Evolutionary conservation across 1,140 invertebrate species (phyloP), one percentile per base, ranked within the genome.

Genomic region (Drosophila orosa): DNA sequence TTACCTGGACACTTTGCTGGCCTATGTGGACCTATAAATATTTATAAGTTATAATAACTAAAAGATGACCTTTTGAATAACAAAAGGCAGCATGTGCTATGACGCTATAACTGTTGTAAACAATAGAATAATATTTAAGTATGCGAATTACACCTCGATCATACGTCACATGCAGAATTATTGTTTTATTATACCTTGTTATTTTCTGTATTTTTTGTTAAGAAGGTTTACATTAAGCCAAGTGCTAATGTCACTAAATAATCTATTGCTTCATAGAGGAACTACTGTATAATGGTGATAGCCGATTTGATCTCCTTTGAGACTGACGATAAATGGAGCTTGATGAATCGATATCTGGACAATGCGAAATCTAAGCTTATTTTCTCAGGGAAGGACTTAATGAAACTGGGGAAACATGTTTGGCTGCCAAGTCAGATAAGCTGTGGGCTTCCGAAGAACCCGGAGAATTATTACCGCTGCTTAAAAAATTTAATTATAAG

Each of bases 1-100:
- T 68, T 77, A 93, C 37, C 87, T 94, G 7, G 94, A 95, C 63
- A 94, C 93, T 84, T 77, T 94, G 9, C 92, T 95, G 72, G 90
- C 80, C 27, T 87, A 79, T 78, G 86, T 92, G 7, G 91, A 91
- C 29, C 69, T 91, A 59, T 91, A 78, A 72, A 47, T 74, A 55
- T 33, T 50, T 25, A 24, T 63, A 63, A 24, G 19, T 67, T n/a
- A n/a, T n/a, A n/a, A 66, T 10, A 15, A 3, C 27, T 13, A 24
- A 12, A 22, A 17, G 6, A 6, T 13, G 29, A 59, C 22, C n/a
- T 59, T 24, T 10, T 29, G 24, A 39, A 24, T 4, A 25, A 47
- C 17, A 15, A 15, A 7, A 42, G 4, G 19, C 40, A 45, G 5
- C 12, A 29, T 17, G n/a, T 29, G 15, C 15, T 10, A 15, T 24